Percentiles rank a stretch among this genome's conserved stretches.
Conservation (phyloP, 1,140 invertebrate genomes). For the Drosophila kikkawai region DNA sequence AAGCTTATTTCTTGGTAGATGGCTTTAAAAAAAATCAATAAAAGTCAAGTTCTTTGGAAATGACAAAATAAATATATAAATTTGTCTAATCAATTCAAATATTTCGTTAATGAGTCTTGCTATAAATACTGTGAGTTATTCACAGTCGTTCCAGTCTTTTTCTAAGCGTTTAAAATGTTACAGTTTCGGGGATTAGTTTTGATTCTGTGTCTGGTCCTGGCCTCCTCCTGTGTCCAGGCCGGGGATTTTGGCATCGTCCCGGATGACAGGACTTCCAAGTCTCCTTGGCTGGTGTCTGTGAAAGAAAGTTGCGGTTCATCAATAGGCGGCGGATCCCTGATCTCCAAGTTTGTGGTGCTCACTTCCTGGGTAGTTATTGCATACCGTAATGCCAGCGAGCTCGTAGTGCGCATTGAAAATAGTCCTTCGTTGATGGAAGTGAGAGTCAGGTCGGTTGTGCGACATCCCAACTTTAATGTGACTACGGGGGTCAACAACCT, state of each 20-base stretch:
- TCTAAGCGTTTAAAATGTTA: background rate
- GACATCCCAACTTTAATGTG: background rate
- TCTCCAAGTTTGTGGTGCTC: background rate
- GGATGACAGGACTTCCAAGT: fast-evolving
- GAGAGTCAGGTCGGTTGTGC: background rate
- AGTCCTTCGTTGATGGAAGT: too few relatives aligned
- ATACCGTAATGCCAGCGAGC: background rate
- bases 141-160: background rate
- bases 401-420: background rate
- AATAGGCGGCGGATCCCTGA: background rate
- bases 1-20: background rate
- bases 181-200: background rate
- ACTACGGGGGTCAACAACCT: background rate
- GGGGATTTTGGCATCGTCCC: background rate
- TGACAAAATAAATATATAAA: too few relatives aligned
- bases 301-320: fast-evolving
- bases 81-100: background rate
- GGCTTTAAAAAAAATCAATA: background rate
- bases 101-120: background rate
- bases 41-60: background rate
- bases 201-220: background rate
- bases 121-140: background rate
- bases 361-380: background rate
- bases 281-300: background rate
- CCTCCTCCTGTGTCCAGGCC: background rate